phyloP scores from a whole-genome alignment of 2,797 vertebrate genomes.

The Synaphobranchus kaupii region DNA sequence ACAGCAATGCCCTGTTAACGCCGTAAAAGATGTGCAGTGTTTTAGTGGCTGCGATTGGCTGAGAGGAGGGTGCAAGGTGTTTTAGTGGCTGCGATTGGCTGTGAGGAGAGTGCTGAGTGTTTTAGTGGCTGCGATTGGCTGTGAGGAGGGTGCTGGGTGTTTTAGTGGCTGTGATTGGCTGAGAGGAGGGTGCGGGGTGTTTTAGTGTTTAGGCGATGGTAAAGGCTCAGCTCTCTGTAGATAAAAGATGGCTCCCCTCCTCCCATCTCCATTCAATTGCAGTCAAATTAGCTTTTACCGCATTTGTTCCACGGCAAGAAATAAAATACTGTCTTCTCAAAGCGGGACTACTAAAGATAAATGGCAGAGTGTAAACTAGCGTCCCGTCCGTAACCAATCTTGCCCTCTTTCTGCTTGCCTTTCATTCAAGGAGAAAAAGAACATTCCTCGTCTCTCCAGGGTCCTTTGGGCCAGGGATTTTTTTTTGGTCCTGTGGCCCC shows the following conservation, averaged over 20 bases:
- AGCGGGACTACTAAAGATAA: neutral
- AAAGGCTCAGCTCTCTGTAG: neutral
- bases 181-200: too few relatives aligned
- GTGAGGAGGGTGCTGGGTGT: neutral
- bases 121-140: too few relatives aligned
- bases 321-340: neutral
- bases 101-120: neutral
- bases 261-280: neutral
- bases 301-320: neutral
- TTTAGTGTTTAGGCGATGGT: too few relatives aligned
- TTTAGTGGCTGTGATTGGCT: neutral
- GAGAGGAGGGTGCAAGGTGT: conserved; percentile 15
- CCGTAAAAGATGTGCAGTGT: too few relatives aligned
- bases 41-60: conserved; percentile 21
- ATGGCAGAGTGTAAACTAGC: neutral
- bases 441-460: neutral
- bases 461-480: neutral
- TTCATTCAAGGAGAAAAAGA: neutral
- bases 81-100: neutral
- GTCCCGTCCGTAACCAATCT: neutral
- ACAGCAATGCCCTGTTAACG: too few relatives aligned
- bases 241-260: neutral
- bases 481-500: neutral
- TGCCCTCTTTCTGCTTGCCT: neutral
- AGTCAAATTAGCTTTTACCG: neutral